These are phyloP conservation scores for Sweltsa coloradensis DNA, from an alignment of 1,140 invertebrate species.

Conservation along the genomic window DNA sequence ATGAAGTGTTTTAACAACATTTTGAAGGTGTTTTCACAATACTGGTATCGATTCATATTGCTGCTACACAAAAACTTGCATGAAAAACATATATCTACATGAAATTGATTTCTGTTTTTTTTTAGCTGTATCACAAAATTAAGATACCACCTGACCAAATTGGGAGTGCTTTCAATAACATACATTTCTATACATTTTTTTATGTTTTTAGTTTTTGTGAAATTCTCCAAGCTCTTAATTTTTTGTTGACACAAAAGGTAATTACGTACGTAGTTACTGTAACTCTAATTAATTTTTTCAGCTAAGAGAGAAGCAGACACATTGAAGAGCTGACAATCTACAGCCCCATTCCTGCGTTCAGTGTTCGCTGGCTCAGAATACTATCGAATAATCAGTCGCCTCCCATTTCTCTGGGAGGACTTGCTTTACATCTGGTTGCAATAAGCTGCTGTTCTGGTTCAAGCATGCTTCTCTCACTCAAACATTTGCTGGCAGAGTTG, in stretches of 20 bases:
- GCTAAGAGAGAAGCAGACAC: constrained; percentile 13
- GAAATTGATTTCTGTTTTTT: background rate
- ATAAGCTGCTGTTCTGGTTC: too few species aligned
- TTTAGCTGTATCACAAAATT: constrained; percentile 8
- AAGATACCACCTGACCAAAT: constrained; percentile 12
- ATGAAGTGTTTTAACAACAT: too few species aligned
- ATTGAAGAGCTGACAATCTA: constrained; percentile 13
- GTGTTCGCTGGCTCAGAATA: constrained; percentile 7
- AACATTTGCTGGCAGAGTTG: background rate
- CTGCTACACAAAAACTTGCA: constrained; percentile 11
- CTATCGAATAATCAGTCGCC: constrained; percentile 6
- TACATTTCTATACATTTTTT: constrained; percentile 13
- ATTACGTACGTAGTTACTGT: constrained; percentile 7
- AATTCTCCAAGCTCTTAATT: constrained; percentile 12
- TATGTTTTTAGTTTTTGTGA: constrained; percentile 11
- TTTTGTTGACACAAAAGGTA: constrained; percentile 11
- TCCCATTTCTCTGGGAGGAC: too few species aligned
- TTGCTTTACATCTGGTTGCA: too few species aligned
- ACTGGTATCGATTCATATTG: constrained; percentile 14
- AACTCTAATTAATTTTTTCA: constrained; percentile 9
- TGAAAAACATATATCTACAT: constrained; percentile 13
- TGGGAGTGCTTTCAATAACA: constrained; percentile 12
- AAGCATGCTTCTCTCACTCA: constrained; percentile 2
- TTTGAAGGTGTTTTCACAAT: too few species aligned
- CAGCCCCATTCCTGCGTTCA: constrained; percentile 9